These are phyloP conservation scores for Thereva nobilitata DNA, from an alignment of 2,888 invertebrate genomes.

Conservation along the genomic window DNA sequence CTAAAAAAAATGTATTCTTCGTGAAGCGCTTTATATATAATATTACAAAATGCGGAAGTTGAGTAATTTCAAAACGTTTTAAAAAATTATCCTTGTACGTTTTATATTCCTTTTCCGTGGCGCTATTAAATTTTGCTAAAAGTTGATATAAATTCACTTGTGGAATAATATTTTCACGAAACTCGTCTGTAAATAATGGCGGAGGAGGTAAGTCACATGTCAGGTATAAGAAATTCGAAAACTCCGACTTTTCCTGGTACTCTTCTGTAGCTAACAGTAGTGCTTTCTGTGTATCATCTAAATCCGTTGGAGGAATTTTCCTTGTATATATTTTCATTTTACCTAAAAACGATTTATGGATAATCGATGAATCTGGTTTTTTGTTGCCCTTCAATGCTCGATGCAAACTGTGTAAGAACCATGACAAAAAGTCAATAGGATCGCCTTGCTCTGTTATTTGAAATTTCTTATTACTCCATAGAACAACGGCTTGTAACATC, in stretches of 20 bases:
- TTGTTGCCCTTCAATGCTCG: slow-evolving; percentile 92
- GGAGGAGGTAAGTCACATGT: slow-evolving; percentile 98
- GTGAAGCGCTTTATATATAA: slow-evolving; percentile 97
- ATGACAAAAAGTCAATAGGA: slow-evolving; percentile 96
- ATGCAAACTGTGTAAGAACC: slow-evolving; percentile 97
- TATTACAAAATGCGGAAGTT: slow-evolving; percentile 92
- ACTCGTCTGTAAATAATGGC: slow-evolving; percentile 96
- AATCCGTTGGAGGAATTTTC: slow-evolving; percentile 90
- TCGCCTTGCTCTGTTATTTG: slow-evolving; percentile 99
- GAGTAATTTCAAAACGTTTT: slow-evolving; percentile 94
- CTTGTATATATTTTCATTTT: slow-evolving; percentile 88
- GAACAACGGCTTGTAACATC: slow-evolving; percentile 97
- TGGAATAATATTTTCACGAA: slow-evolving; percentile 98
- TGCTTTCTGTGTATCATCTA: slow-evolving; percentile 85
- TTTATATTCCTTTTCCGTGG: slow-evolving; percentile 96
- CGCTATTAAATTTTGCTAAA: slow-evolving; percentile 94
- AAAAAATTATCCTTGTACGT: slow-evolving; percentile 98
- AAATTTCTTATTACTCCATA: slow-evolving; percentile 95
- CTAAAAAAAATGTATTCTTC: slow-evolving; percentile 97
- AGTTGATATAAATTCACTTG: slow-evolving; percentile 95
- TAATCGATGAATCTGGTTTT: slow-evolving; percentile 84
- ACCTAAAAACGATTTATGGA: slow-evolving; percentile 93
- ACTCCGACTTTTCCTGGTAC: slow-evolving; percentile 83
- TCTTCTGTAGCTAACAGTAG: slow-evolving; percentile 79
- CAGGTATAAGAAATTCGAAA: slow-evolving; percentile 93